Evolutionary conservation across 2,888 invertebrate genomes (phyloP), one percentile per base, ranked within the genome.

Genomic region (Abrostola triplasia): DNA sequence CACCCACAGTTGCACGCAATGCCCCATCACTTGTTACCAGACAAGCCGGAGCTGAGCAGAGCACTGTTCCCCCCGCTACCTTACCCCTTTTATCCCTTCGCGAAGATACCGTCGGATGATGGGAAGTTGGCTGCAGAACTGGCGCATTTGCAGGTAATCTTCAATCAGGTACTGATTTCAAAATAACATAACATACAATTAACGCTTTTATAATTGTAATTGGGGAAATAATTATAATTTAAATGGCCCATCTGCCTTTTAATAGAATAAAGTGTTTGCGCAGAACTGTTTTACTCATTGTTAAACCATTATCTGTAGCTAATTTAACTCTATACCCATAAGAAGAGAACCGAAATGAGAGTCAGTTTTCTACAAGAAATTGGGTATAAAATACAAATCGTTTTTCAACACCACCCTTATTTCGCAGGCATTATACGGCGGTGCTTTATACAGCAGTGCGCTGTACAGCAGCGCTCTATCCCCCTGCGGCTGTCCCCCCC

Each of bases 61-160:
- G 95, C 95, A 0, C 87, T 97, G 73, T 97, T 97, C 82, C 97
- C 97, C 0, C 96, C 97, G 0, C 94, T 97, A 72, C 96, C 97
- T 0, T 97, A 97, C 82, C 96, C 96, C 0, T 95, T 97, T 67
- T 97, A 97, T 81, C 97, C 96, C 0, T 96, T 97, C 80, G 95
- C 84, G 90, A 96, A 87, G 95, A 90, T 90, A 79, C 95, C 92
- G 0, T 87, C 91, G 72, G 92, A 95, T 87, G 94, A 94, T 67
- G 93, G 87, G 79, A 94, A 97, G 84, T 86, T 97, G 59, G 96
- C 97, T 0, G 96, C 97, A 0, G 97, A 97, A 85, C 84, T 97
- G 55, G 97, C 97, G 0, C 95, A 97, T 67, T 94, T 97, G 70
- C 95, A 95, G 89, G 94, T 94, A 86, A 79, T 76, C 64, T 64